Conservation (phyloP, 2,797 vertebrate genomes). For the Pogoniulus pusillus region DNA sequence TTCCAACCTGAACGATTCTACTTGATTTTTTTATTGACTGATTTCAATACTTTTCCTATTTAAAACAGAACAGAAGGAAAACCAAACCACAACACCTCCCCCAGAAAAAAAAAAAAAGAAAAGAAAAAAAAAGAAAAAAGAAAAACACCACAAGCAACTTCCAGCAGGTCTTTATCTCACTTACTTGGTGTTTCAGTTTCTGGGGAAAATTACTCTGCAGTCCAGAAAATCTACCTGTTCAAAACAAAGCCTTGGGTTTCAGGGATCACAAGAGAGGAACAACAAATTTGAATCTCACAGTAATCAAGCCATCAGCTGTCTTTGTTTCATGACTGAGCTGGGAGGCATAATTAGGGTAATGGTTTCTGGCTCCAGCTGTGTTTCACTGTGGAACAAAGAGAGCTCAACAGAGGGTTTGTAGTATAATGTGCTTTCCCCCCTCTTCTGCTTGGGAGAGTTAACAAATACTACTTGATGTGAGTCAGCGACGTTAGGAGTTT, state of each 20-base stretch:
- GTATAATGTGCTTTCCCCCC: neutral
- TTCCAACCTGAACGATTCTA: neutral
- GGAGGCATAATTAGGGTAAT: slow-evolving; percentile 58
- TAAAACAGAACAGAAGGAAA: neutral
- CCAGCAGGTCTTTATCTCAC: neutral
- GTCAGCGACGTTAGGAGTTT: neutral
- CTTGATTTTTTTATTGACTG: neutral
- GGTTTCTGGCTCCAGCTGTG: slow-evolving; percentile 48
- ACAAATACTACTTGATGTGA: neutral
- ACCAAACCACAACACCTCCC: neutral
- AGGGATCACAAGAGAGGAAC: neutral
- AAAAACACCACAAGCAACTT: neutral
- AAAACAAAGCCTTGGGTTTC: neutral
- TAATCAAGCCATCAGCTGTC: slow-evolving; percentile 42
- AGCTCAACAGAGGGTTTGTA: slow-evolving; percentile 32
- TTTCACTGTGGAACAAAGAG: slow-evolving; percentile 58
- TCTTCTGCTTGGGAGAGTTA: slow-evolving; percentile 7
- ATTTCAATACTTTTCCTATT: neutral
- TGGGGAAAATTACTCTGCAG: neutral
- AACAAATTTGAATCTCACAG: slow-evolving; percentile 54
- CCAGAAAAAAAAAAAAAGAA: too few relatives aligned
- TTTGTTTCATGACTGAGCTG: slow-evolving; percentile 57
- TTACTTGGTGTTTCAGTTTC: neutral
- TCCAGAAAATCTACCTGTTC: neutral
- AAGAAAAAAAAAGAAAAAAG: too few relatives aligned